Conservation (phyloP, 2,113 vertebrate genomes). For the Daboia siamensis region DNA sequence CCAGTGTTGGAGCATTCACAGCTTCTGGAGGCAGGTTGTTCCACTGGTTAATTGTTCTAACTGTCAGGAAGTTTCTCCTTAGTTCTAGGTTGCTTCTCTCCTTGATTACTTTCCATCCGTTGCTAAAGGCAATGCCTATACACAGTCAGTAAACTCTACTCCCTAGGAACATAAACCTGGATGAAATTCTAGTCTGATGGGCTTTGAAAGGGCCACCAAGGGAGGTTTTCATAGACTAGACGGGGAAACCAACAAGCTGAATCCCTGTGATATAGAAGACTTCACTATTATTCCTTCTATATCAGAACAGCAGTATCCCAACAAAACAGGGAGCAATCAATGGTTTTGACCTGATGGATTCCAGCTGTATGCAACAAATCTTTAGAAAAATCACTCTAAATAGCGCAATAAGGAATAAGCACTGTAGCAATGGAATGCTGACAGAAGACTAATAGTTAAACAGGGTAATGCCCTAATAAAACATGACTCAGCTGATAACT, state of each 20-base stretch:
- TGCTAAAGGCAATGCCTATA: neutral
- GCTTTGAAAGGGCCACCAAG: neutral
- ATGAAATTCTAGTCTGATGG: neutral
- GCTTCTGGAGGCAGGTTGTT: too few relatives aligned
- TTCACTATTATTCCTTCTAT: neutral
- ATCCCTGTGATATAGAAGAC: neutral
- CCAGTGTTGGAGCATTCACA: too few relatives aligned
- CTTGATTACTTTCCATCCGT: too few relatives aligned
- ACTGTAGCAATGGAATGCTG: neutral
- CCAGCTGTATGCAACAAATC: neutral
- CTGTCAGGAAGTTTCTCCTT: too few relatives aligned
- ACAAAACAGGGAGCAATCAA: neutral
- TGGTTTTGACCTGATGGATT: neutral
- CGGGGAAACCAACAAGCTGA: neutral
- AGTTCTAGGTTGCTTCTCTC: too few relatives aligned
- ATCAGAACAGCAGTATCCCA: neutral
- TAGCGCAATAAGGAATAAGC: neutral
- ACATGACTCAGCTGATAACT: neutral
- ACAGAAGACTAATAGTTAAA: neutral
- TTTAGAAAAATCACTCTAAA: neutral
- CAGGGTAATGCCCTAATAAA: neutral
- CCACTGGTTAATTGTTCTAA: too few relatives aligned
- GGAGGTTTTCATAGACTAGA: neutral
- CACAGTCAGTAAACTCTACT: neutral
- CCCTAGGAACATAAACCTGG: neutral